Conservation (phyloP, 1,140 invertebrate genomes). For the Drosophila pseudoananassae region DNA sequence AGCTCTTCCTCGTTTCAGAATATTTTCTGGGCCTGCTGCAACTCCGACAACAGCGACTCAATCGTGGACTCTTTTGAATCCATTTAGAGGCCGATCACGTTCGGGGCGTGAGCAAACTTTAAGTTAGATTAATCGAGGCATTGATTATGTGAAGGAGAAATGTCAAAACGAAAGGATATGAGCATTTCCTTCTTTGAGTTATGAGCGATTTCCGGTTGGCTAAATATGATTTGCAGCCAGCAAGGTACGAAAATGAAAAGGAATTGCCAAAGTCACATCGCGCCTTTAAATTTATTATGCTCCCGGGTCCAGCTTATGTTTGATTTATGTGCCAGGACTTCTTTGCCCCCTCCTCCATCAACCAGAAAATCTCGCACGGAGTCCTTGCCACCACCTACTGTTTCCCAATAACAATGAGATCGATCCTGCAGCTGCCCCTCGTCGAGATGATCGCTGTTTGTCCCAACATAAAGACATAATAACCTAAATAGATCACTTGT, state of each 20-base stretch:
- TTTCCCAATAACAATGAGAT: constrained; percentile 61
- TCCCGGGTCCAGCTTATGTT: constrained; percentile 44
- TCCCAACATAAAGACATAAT: constrained; percentile 76
- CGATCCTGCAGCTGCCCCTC: constrained; percentile 57
- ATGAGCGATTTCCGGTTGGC: constrained; percentile 73
- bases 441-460: constrained; percentile 33
- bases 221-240: constrained; percentile 72
- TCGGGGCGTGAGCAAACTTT: constrained; percentile 79
- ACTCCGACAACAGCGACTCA: constrained; percentile 8
- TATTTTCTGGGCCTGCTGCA: constrained; percentile 14
- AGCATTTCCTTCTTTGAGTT: constrained; percentile 80
- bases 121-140: constrained; percentile 79
- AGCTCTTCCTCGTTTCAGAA: constrained; percentile 35
- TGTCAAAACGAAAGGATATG: constrained; percentile 81
- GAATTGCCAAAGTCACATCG: constrained; percentile 22
- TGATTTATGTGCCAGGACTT: constrained; percentile 66
- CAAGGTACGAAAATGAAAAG: constrained; percentile 35
- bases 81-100: constrained; percentile 63
- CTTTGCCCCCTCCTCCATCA: neutral
- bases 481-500: constrained; percentile 81
- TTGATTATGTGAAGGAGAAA: constrained; percentile 64
- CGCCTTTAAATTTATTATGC: constrained; percentile 51
- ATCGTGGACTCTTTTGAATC: constrained; percentile 32
- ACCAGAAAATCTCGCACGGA: neutral
- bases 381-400: constrained; percentile 68